Conservation (phyloP, 2,797 vertebrate species). For the Poeciliopsis turneri region DNA sequence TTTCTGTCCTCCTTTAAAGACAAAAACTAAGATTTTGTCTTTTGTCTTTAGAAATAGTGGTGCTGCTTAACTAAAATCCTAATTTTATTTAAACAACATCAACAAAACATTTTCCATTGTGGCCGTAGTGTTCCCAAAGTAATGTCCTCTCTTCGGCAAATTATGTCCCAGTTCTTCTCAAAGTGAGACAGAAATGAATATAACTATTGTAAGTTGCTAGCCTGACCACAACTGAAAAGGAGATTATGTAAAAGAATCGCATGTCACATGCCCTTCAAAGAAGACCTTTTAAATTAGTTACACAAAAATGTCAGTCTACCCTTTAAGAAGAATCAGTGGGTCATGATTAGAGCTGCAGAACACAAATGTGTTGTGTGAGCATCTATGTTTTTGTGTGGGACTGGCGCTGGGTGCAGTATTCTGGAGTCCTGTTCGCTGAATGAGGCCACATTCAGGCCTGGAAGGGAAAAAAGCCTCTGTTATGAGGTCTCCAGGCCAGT, state of each 20-base stretch:
- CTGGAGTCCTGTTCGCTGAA: constrained; percentile 64
- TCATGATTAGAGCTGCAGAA: constrained; percentile 35
- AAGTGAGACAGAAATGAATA: background rate
- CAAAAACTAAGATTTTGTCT: background rate
- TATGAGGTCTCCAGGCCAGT: constrained; percentile 65
- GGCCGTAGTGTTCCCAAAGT: background rate
- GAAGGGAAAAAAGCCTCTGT: constrained; percentile 47
- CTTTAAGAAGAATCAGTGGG: constrained; percentile 38
- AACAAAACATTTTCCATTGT: background rate
- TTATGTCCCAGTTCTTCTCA: background rate
- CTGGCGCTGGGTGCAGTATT: constrained; percentile 30
- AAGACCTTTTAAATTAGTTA: constrained; percentile 13
- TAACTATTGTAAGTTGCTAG: background rate
- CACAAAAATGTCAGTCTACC: constrained; percentile 24
- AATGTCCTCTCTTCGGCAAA: background rate
- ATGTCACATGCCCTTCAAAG: background rate
- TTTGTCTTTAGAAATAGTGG: background rate
- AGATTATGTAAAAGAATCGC: background rate
- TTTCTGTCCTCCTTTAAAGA: too few relatives aligned
- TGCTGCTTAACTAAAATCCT: background rate
- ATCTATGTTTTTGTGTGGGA: constrained; percentile 40
- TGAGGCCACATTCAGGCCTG: constrained; percentile 76
- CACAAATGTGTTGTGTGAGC: constrained; percentile 47
- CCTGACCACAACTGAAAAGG: background rate
- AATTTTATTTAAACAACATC: background rate